Evolutionary conservation across 2,888 invertebrate genomes (phyloP).

Genomic region (Plebejus anna): DNA sequence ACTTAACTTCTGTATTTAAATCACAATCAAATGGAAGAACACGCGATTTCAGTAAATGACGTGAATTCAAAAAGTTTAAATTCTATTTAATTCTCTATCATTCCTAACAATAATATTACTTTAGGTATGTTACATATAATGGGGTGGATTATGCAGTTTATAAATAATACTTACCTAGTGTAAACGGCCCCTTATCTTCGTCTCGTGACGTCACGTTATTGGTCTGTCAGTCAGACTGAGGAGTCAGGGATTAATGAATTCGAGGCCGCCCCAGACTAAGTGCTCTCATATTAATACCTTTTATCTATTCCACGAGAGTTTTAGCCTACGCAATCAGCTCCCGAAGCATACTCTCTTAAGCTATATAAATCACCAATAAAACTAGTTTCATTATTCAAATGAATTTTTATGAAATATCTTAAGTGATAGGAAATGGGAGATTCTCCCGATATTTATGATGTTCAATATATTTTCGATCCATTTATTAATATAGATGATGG

Average conservation of each 20-base stretch:
- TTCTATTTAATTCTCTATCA: no score
- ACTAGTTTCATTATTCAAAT: conserved; percentile 9
- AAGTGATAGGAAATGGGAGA: conserved; percentile 12
- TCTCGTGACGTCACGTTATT: conserved; percentile 43
- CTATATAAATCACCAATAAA: conserved; percentile 21
- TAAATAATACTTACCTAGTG: background rate
- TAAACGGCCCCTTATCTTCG: conserved; percentile 12
- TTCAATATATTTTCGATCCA: conserved; percentile 16
- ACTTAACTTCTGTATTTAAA: no score
- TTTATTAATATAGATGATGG: conserved; percentile 19
- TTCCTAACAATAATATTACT: no score
- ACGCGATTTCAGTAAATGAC: no score
- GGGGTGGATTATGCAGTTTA: background rate
- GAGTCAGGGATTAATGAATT: conserved; percentile 46
- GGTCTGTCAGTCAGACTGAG: conserved; percentile 47
- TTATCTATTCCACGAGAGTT: conserved; percentile 39
- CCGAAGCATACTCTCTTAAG: conserved; percentile 19
- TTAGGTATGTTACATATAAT: no score
- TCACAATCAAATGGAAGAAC: no score
- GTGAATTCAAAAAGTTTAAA: no score
- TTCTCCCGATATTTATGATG: conserved; percentile 7
- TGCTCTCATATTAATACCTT: conserved; percentile 37
- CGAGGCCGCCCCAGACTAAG: conserved; percentile 37
- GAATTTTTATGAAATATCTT: background rate
- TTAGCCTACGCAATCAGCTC: conserved; percentile 31